Base-by-base conservation (phyloP, 1,140 invertebrate genomes). In the Chionoecetes opilio region DNA sequence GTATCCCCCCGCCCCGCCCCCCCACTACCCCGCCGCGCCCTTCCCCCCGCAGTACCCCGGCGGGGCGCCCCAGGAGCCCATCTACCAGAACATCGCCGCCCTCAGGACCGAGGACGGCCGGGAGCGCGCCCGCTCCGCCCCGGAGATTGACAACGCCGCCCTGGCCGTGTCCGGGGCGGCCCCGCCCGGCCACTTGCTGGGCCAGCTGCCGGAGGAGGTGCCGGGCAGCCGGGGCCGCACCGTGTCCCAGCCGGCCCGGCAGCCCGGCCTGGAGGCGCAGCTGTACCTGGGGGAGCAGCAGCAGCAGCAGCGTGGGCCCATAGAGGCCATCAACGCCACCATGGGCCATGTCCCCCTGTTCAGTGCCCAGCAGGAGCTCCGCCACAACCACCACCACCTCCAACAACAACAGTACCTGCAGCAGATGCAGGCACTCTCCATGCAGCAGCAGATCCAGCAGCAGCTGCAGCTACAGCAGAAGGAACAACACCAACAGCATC, bases 31-130 rank as follows among this genome's bases (percentile, higher is more conserved):
- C 38, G 21, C 92, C 38, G 31, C 85, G 86, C 85, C n/a, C 6
- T 32, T 32, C 87, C 34, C 86, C 32, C 37, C 53, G 82, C 93
- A 94, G 37, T 94, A 90, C 34, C 35, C 93, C 0, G 53, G 53
- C 31, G 89, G 92, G 82, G 34, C 46, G 38, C 82, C 93, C 31
- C 82, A 97, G 32, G 98, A 98, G 96, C 98, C 98, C 0, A 98
- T 98, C 94, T 98, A 98, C 96, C 98, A 98, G 96, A 98, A 98
- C 96, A 98, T 98, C 11, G 98, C 98, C 14, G 95, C 96, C 6
- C 96, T 97, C 9, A 96, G 96, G 35, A 86, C 96, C 2, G 96
- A 96, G 26, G 94, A 94, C 41, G 34, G 38, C 14, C 34, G 92
- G 46, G 95, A 95, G 84, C 92, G 93, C 34, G 89, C 94, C 8